A percentile compares a stretch with the other conserved stretches of the same genome.
These are phyloP conservation scores for Troglohyphantes excavatus DNA, from an alignment of 2,888 invertebrate species.

Conservation along the genomic window DNA sequence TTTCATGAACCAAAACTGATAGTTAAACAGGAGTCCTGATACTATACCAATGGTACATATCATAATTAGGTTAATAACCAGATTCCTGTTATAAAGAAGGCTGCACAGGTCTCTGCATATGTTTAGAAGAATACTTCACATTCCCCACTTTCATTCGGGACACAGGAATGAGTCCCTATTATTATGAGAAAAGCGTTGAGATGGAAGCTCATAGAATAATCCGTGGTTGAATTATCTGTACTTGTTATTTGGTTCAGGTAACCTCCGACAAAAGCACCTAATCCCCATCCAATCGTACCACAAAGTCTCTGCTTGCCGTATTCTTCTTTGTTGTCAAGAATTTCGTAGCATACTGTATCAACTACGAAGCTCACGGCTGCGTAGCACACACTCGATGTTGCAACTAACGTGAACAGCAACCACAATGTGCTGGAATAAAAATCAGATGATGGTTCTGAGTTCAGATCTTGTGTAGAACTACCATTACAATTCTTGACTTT, in stretches of 20 bases:
- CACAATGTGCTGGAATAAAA: conserved; percentile 86
- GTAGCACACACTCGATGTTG: conserved; percentile 92
- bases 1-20: conserved; percentile 79
- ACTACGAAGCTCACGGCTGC: conserved; percentile 93
- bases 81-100: conserved; percentile 3
- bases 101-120: conserved; percentile 69
- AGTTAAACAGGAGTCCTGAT: conserved; percentile 79
- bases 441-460: neutral
- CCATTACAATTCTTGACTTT: neutral
- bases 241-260: conserved; percentile 87
- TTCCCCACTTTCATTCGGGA: conserved; percentile 42
- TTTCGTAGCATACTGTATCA: conserved; percentile 93
- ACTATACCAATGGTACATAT: conserved; percentile 66
- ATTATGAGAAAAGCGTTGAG: conserved; percentile 36
- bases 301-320: conserved; percentile 94
- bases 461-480: neutral
- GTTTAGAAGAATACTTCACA: conserved; percentile 52
- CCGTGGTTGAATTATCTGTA: neutral
- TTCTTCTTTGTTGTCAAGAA: conserved; percentile 88
- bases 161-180: conserved; percentile 60
- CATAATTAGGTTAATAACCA: conserved; percentile 15
- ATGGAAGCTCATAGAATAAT: conserved; percentile 75
- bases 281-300: conserved; percentile 94
- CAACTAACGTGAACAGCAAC: conserved; percentile 89
- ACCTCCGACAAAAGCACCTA: conserved; percentile 89